A percentile compares a stretch with the other conserved stretches of the same genome.
phyloP scores from a whole-genome alignment of 2,888 invertebrate genomes.

The Acronicta psi region DNA sequence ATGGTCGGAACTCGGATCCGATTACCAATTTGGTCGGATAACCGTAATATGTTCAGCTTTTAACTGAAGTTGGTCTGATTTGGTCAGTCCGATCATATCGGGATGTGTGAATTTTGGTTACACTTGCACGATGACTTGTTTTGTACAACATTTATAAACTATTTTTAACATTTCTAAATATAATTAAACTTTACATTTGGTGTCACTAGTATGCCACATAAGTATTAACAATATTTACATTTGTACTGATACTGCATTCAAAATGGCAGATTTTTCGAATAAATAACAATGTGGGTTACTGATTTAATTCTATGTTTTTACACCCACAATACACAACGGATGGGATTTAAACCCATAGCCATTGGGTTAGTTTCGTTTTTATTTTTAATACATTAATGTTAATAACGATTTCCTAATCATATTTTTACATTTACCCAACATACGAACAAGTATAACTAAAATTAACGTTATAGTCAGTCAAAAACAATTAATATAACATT shows the following conservation, averaged over 20 bases:
- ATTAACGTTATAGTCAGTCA: background rate
- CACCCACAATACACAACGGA: too few relatives aligned
- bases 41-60: too few relatives aligned
- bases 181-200: constrained; percentile 37
- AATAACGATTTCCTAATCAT: background rate
- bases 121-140: constrained; percentile 24
- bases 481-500: constrained; percentile 6
- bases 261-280: too few relatives aligned
- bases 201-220: constrained; percentile 28
- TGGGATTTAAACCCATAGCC: too few relatives aligned
- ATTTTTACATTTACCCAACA: background rate
- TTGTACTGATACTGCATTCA: constrained; percentile 23
- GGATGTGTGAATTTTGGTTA: constrained; percentile 20
- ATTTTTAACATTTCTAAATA: background rate
- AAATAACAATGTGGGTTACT: background rate
- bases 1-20: background rate
- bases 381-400: background rate
- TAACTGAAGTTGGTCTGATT: background rate
- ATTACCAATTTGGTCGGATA: background rate
- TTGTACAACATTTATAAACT: constrained; percentile 6
- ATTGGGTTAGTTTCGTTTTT: background rate
- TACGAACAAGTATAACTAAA: constrained; percentile 33
- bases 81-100: background rate
- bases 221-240: constrained; percentile 24
- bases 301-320: too few relatives aligned